Conservation (phyloP, 2,888 invertebrate species). For the Epirrhoe alternata region DNA sequence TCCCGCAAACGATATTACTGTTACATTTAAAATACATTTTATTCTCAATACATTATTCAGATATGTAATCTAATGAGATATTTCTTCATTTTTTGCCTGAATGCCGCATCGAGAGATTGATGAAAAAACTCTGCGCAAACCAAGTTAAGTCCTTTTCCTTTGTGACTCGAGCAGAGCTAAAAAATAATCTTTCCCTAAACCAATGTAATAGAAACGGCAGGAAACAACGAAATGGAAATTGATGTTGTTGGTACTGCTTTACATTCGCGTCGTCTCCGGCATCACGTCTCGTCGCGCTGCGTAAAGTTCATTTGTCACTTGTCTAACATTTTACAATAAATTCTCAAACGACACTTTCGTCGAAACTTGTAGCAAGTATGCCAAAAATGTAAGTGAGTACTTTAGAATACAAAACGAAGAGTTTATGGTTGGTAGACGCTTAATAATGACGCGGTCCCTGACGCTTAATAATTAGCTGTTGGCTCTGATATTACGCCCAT, state of each 20-base stretch:
- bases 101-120: constrained; percentile 6
- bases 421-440: constrained; percentile 46
- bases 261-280: constrained; percentile 67
- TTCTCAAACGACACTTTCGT: constrained; percentile 59
- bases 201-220: constrained; percentile 50
- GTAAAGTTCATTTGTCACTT: constrained; percentile 74
- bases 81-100: constrained; percentile 28
- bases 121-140: constrained; percentile 22
- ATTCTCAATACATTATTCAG: constrained; percentile 30
- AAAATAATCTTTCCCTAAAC: constrained; percentile 41
- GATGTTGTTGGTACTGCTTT: constrained; percentile 64
- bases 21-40: constrained; percentile 26
- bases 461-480: constrained; percentile 53
- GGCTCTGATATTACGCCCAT: constrained; percentile 45
- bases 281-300: constrained; percentile 65
- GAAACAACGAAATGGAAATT: constrained; percentile 58
- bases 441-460: constrained; percentile 47
- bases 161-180: constrained; percentile 33
- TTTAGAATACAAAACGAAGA: constrained; percentile 48
- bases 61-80: constrained; percentile 28
- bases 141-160: constrained; percentile 29
- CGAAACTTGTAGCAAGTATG: constrained; percentile 55
- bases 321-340: constrained; percentile 63
- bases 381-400: constrained; percentile 52
- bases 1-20: constrained; percentile 37